Evolutionary conservation across 2,113 vertebrate genomes (phyloP).

Genomic region (Lepisosteus osseus): DNA sequence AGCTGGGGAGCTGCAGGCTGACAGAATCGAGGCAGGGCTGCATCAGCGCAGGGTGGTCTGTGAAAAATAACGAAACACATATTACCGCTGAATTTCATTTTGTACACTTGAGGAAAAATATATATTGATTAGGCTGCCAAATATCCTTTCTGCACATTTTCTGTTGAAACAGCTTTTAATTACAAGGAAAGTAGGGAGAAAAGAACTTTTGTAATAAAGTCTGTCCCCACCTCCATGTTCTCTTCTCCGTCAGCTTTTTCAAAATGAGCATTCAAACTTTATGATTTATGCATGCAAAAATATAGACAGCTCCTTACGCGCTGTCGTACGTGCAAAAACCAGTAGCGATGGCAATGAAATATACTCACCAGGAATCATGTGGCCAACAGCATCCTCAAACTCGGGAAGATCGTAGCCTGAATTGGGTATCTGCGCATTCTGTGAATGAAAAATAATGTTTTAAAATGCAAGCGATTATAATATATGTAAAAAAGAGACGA

Average conservation of each 20-base stretch:
- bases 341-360: not conserved
- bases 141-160: no score
- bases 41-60: conserved; percentile 65
- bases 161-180: no score
- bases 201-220: not conserved
- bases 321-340: no score
- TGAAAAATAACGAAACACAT: not conserved
- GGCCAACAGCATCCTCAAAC: conserved; percentile 70
- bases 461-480: not conserved
- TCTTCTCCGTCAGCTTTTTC: not conserved
- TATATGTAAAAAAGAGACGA: not conserved
- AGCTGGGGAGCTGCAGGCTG: conserved; percentile 62
- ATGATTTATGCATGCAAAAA: no score
- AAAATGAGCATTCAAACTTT: not conserved
- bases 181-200: not conserved
- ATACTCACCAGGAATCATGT: conserved; percentile 75
- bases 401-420: conserved; percentile 62
- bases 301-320: no score
- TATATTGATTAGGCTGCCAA: no score
- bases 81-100: no score
- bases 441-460: conserved; percentile 11
- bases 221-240: not conserved
- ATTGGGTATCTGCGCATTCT: conserved; percentile 55
- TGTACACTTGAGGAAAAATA: no score
- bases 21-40: conserved; percentile 55